Conservation (phyloP, 2,113 vertebrate genomes). For the Nothobranchius kuhntae region DNA sequence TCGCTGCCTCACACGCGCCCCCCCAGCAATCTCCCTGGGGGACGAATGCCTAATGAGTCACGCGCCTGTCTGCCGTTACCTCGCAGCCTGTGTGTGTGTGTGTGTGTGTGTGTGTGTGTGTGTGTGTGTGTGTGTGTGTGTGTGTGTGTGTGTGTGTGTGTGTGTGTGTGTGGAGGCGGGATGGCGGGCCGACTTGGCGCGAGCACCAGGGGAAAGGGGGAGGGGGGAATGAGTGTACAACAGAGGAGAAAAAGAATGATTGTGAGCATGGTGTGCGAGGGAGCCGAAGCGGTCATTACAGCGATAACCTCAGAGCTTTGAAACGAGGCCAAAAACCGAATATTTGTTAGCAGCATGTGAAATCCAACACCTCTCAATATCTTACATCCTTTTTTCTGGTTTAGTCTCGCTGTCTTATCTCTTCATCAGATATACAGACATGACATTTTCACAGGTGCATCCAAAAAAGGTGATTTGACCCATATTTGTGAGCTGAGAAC, state of each 20-base stretch:
- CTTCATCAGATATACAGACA: constrained; percentile 2
- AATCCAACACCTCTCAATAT: constrained; percentile 26
- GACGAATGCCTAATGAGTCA: constrained; percentile 87
- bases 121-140: constrained; percentile 9
- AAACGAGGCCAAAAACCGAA: constrained; percentile 64
- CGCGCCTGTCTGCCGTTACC: constrained; percentile 85
- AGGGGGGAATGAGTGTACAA: constrained; percentile 44
- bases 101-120: too few species aligned
- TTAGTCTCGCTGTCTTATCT: constrained; percentile 26
- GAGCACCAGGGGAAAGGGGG: constrained; percentile 28
- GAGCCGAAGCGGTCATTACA: constrained; percentile 64
- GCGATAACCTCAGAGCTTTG: constrained; percentile 62
- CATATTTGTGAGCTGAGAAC: constrained; percentile 12
- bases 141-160: constrained; percentile 25
- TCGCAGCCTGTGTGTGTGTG: constrained; percentile 65
- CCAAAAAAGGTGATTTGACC: constrained; percentile 10
- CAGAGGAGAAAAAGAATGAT: constrained; percentile 28
- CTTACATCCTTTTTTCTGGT: constrained; percentile 16
- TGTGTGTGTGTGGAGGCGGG: constrained; percentile 55
- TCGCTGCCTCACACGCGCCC: constrained; percentile 74
- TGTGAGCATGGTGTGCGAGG: constrained; percentile 16
- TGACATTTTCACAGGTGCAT: constrained; percentile 46
- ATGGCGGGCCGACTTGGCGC: constrained; percentile 49
- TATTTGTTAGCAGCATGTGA: constrained; percentile 32
- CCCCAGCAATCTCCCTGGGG: constrained; percentile 80